Percentiles rank a stretch among this genome's conserved stretches.
Evolutionary conservation across 2,888 invertebrate species (phyloP).

Genomic region (Watsonalla cultraria): DNA sequence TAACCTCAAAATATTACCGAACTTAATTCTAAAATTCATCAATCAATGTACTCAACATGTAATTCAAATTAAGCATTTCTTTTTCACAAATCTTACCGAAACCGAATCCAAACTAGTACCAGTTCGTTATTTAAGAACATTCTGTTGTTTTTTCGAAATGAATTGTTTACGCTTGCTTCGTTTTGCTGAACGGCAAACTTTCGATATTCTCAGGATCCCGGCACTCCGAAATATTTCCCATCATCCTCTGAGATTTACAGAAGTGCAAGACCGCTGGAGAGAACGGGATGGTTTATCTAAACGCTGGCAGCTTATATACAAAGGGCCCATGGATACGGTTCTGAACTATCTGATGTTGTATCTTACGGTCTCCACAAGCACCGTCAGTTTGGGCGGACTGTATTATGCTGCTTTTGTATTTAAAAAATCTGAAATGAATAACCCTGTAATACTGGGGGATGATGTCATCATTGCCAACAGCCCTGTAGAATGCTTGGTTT

Average conservation of each 20-base stretch:
- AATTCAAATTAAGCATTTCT: too few species aligned
- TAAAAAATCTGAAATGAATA: conserved; percentile 40
- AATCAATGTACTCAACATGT: too few species aligned
- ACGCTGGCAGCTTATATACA: conserved; percentile 63
- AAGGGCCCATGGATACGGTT: conserved; percentile 59
- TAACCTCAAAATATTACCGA: too few species aligned
- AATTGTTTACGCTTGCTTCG: conserved; percentile 42
- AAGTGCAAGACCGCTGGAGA: conserved; percentile 54
- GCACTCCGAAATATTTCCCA: conserved; percentile 37
- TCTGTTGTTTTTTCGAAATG: conserved; percentile 26
- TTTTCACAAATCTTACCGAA: too few species aligned
- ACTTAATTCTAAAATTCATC: too few species aligned
- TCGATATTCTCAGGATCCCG: conserved; percentile 26
- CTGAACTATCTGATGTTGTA: conserved; percentile 51
- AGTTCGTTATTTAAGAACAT: neutral
- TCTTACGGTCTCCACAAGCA: conserved; percentile 47
- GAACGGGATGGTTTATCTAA: conserved; percentile 50
- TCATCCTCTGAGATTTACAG: conserved; percentile 53
- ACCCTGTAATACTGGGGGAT: conserved; percentile 50
- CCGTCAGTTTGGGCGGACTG: conserved; percentile 30
- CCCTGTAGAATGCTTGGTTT: conserved; percentile 50
- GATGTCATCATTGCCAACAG: conserved; percentile 59
- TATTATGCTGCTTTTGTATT: conserved; percentile 55
- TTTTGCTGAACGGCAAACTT: conserved; percentile 25
- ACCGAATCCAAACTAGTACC: neutral